Evolutionary conservation across 2,888 invertebrate genomes (phyloP), one percentile per base, ranked within the genome.

Genomic region (Drosophila paranaensis): DNA sequence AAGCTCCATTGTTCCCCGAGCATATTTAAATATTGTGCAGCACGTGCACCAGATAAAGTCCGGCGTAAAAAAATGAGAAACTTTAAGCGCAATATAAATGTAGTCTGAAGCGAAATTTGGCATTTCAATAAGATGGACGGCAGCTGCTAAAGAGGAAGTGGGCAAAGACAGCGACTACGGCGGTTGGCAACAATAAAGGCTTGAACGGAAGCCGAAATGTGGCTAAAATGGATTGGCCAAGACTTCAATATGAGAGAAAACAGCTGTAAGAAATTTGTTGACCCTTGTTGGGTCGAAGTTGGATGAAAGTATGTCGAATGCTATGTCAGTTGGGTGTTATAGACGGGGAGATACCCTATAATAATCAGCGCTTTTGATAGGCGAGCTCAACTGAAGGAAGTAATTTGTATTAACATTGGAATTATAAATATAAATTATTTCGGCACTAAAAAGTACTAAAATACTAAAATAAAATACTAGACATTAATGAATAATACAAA

Each of bases 41-140:
- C 78, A 76, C 69, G 64, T 76, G 76, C 60, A 16, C 9, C 10
- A 45, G 53, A 78, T 58, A 69, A 64, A 60, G 56, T 16, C 51
- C 25, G 13, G 57, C 48, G 46, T 37, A 37, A 46, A 48, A 48
- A 54, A 42, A 25, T 16, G 33, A 42, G 37, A 57, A 51, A 13
- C 48, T 58, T 56, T 6, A 40, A 35, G 46, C 39, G 14, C 45
- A 54, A 60, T 48, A 54, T 51, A 43, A 60, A 56, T 39, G 53
- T 10, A 45, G 14, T 30, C 20, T 4, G 11, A 25, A 30, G 13
- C 43, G 30, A 8, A 40, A 33, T 33, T 35, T 58, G 46, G 25
- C 25, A 45, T 55, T 37, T 13, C 27, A 61, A 43, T 62, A 11
- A 45, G 37, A 6, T n/a, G 25, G 39, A 39, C 20, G 46, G 13